Conservation (phyloP, 2,113 vertebrate species). For the Sturnus vulgaris region DNA sequence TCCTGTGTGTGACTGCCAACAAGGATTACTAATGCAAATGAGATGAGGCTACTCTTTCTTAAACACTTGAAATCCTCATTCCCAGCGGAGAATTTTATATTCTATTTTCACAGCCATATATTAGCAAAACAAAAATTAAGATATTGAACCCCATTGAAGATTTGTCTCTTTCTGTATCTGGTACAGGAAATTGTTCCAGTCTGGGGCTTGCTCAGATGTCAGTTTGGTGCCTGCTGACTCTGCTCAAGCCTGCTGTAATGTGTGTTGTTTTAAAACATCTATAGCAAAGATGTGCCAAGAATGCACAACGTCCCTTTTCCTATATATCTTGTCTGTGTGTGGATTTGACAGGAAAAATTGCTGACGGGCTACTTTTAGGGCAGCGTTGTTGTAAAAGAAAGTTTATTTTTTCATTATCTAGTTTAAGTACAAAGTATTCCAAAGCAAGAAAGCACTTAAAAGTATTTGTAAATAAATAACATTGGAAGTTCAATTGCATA, state of each 20-base stretch:
- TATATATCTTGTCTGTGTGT: neutral
- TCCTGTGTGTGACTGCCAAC: neutral
- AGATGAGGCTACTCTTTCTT: neutral
- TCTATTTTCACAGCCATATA: neutral
- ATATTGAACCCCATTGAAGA: neutral
- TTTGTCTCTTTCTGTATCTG: neutral
- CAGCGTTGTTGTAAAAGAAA: neutral
- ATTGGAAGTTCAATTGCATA: neutral
- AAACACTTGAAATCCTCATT: neutral
- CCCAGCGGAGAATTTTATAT: neutral
- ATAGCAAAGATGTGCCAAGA: neutral
- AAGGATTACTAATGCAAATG: neutral
- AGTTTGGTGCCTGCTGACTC: neutral
- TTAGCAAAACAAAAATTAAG: neutral
- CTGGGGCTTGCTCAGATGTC: neutral
- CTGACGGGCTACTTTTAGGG: neutral
- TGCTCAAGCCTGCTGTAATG: neutral
- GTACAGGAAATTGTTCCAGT: neutral
- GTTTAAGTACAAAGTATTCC: neutral
- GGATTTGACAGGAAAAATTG: neutral
- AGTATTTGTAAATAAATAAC: neutral
- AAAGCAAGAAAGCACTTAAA: neutral
- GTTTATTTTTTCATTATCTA: rapidly evolving
- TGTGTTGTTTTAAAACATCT: neutral
- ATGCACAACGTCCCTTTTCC: neutral